These are phyloP conservation scores for Pterois miles DNA, from an alignment of 2,797 vertebrate genomes.

Conservation along the genomic window DNA sequence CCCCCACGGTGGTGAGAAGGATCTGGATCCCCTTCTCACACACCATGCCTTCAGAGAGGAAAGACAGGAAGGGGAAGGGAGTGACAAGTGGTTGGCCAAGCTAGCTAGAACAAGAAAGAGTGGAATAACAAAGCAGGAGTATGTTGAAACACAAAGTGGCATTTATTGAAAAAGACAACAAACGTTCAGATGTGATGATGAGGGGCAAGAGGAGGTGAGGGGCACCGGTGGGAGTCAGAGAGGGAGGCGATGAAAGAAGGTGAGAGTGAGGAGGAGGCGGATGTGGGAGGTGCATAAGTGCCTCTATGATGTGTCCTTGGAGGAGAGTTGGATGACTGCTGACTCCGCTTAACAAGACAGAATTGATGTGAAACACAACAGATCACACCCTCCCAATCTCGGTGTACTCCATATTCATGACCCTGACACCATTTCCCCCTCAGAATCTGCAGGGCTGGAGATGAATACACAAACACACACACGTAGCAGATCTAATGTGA, in stretches of 20 bases:
- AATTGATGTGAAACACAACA: constrained; percentile 76
- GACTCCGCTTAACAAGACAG: constrained; percentile 77
- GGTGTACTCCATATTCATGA: constrained; percentile 76
- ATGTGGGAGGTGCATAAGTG: constrained; percentile 59
- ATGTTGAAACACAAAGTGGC: constrained; percentile 9
- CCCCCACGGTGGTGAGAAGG: constrained; percentile 93
- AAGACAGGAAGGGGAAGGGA: constrained; percentile 36
- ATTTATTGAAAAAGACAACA: constrained; percentile 22
- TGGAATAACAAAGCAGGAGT: neutral
- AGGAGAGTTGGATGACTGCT: constrained; percentile 76
- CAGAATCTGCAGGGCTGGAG: constrained; percentile 46
- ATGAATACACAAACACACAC: constrained; percentile 45
- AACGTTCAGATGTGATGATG: constrained; percentile 41
- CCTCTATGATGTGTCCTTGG: constrained; percentile 73
- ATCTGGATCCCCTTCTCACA: constrained; percentile 96
- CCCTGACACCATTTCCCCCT: constrained; percentile 54
- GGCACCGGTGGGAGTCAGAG: constrained; percentile 9
- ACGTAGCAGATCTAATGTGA: constrained; percentile 13
- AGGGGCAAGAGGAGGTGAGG: constrained; percentile 33
- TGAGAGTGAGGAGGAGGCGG: constrained; percentile 20
- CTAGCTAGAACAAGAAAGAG: neutral
- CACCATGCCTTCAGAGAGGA: constrained; percentile 84
- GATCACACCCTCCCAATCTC: constrained; percentile 66
- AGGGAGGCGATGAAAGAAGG: constrained; percentile 26
- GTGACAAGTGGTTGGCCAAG: neutral